phyloP scores from a whole-genome alignment of 2,797 vertebrate species.

The Amniataba percoides region DNA sequence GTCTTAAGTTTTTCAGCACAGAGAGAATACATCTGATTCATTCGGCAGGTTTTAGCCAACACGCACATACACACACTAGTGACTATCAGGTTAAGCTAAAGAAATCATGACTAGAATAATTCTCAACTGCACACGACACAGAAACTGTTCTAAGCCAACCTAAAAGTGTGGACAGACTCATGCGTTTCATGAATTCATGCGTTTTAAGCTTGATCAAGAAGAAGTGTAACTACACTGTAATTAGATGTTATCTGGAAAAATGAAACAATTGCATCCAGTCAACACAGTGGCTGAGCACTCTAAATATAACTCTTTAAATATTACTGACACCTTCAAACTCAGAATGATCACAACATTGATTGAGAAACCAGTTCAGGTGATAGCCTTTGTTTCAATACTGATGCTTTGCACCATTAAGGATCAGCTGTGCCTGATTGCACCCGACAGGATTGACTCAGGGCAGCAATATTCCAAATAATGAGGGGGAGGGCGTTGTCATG shows the following conservation, averaged over 20 bases:
- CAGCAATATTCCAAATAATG: rapidly evolving
- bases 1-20: background rate
- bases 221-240: too few species aligned
- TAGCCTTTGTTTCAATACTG: too few species aligned
- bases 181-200: background rate
- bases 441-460: constrained; percentile 13
- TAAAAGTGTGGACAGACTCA: background rate
- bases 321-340: too few species aligned
- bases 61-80: background rate
- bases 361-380: too few species aligned
- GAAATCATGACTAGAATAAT: too few species aligned
- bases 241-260: too few species aligned
- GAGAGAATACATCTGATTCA: background rate
- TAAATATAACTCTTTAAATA: too few species aligned
- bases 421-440: background rate
- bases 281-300: too few species aligned
- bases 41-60: background rate
- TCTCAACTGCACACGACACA: background rate
- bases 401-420: too few species aligned
- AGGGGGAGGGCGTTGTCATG: constrained; percentile 1
- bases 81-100: background rate
- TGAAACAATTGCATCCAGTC: too few species aligned
- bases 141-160: background rate
- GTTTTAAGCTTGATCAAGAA: too few species aligned
- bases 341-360: too few species aligned